Base-by-base conservation (phyloP, 2,113 vertebrate species). In the Otus sunia region DNA sequence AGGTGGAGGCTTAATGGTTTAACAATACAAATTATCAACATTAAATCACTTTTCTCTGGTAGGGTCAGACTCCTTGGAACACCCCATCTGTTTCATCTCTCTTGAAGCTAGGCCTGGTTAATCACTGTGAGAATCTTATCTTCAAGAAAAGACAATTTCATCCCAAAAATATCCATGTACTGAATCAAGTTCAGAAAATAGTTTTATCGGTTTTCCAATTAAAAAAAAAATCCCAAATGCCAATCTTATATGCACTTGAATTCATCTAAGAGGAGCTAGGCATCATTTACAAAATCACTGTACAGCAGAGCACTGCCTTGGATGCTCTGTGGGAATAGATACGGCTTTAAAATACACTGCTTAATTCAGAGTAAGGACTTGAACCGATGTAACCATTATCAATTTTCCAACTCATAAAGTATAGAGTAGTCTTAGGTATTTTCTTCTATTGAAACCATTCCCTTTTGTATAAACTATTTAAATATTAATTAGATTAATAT, bases 401-500 rank as follows among this genome's bases (percentile, higher is more conserved):
- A 90, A 79, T 95, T 95, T 96, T 95, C 96, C 93, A 94, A 91
- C 81, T 90, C 92, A 89, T 86, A 68, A 84, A 94, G 73, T 80
- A 79, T 27, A 74, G 76, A 76, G 53, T 23, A 85, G 81, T 64
- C 77, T 62, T 72, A 93, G 66, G 47, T 90, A 68, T 45, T 86
- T 49, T 85, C 32, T 72, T 63, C 78, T 77, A 47, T 60, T 52
- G 76, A 96, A 89, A 71, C 53, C 10, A 68, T 86, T 96, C 91
- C 82, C 90, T 90, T 95, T 89, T 92, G 94, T 85, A 84, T 72
- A 87, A 92, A 85, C 82, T 93, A 55, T 76, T 96, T 95, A 95
- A 97, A 96, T 97, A 97, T 97, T 97, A 95, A 96, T 96, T 82
- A 90, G 94, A 92, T 58, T 82, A 88, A 90, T 95, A 96, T 90